Conservation (phyloP, 2,888 invertebrate genomes). For the Lasioglossum oenotherae region DNA sequence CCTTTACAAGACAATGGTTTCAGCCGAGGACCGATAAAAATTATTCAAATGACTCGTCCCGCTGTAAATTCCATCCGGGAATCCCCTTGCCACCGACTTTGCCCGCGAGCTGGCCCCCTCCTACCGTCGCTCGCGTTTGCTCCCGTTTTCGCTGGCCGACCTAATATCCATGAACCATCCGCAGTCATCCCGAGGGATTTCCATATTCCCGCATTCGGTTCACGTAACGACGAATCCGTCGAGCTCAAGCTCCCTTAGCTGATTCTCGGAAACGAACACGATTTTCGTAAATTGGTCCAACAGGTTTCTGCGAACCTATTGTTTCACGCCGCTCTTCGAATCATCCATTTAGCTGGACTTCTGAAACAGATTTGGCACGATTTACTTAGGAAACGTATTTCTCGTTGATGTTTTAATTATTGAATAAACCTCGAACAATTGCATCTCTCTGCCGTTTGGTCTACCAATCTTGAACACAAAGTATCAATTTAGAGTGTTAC, state of each 20-base stretch:
- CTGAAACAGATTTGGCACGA: neutral
- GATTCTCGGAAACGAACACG: neutral
- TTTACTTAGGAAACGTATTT: neutral
- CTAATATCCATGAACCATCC: slow-evolving; percentile 26
- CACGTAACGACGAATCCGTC: neutral
- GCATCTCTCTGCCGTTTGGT: neutral
- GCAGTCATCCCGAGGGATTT: slow-evolving; percentile 12
- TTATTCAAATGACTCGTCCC: slow-evolving; percentile 79
- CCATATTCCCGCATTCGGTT: slow-evolving; percentile 14
- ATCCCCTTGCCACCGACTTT: slow-evolving; percentile 64
- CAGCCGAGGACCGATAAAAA: slow-evolving; percentile 80
- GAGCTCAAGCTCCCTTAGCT: neutral
- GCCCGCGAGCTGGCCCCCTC: slow-evolving; percentile 21
- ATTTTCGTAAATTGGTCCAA: neutral
- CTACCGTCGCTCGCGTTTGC: slow-evolving; percentile 15
- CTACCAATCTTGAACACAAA: neutral
- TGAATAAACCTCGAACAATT: neutral
- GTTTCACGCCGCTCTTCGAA: neutral
- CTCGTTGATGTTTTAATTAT: neutral
- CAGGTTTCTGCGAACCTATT: neutral
- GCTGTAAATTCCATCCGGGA: slow-evolving; percentile 75
- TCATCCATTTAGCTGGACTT: no score
- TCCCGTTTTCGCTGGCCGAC: slow-evolving; percentile 41
- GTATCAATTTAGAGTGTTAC: neutral
- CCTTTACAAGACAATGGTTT: slow-evolving; percentile 82